Percentiles rank a stretch among this genome's conserved stretches.
Evolutionary conservation across 2,888 invertebrate species (phyloP).

Genomic region (Acanthosepion esculentum): DNA sequence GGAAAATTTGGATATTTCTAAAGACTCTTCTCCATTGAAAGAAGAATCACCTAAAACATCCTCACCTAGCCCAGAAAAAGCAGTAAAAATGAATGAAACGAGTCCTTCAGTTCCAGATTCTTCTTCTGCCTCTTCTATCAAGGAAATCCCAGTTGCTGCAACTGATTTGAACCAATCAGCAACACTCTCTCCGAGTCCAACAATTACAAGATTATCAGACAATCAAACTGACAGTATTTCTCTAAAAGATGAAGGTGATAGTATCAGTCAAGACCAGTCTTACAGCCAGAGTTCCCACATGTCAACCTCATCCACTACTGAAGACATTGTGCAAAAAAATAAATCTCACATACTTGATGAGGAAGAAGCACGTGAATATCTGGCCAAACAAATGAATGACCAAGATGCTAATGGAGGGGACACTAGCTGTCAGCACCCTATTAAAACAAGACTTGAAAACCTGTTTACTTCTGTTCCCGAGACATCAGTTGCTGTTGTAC

Average conservation of each 20-base stretch:
- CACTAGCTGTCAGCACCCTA: conserved; percentile 48
- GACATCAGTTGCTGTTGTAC: conserved; percentile 54
- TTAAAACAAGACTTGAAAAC: conserved; percentile 48
- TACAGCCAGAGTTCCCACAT: neutral
- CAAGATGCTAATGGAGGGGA: conserved; percentile 51
- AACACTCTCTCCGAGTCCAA: neutral
- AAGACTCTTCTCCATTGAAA: neutral
- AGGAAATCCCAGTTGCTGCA: neutral
- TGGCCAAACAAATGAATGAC: conserved; percentile 80
- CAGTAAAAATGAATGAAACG: neutral
- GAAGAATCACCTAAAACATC: neutral
- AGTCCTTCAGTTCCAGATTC: neutral
- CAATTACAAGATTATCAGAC: neutral
- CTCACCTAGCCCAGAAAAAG: neutral
- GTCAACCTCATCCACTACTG: neutral
- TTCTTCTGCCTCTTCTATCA: neutral
- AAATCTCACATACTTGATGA: conserved; percentile 81
- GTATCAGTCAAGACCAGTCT: neutral
- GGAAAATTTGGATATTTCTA: neutral
- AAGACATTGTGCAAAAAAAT: neutral
- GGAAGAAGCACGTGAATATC: conserved; percentile 85
- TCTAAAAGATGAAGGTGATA: neutral
- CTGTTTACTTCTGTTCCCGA: conserved; percentile 50
- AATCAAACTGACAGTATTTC: neutral
- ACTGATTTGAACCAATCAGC: neutral